These are phyloP conservation scores for Poeciliopsis prolifica DNA, from an alignment of 2,113 vertebrate species.

Conservation along the genomic window DNA sequence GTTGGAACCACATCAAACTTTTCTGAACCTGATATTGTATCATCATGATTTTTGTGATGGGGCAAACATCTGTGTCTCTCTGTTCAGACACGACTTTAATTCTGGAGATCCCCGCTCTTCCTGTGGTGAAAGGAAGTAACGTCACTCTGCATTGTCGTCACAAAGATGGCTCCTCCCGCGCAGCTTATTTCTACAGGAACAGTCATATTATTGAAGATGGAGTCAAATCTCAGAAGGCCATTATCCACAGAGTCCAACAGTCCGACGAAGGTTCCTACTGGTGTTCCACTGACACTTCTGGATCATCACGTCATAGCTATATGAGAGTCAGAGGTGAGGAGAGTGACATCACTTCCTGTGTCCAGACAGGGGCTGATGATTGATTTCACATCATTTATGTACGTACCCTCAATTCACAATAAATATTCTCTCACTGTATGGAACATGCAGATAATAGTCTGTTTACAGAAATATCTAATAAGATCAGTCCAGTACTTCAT, in stretches of 20 bases:
- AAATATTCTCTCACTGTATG: no score
- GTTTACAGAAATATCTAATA: no score
- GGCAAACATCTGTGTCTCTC: background rate
- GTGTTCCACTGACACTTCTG: slow-evolving; percentile 1
- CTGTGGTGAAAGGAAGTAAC: slow-evolving; percentile 15
- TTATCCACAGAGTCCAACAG: background rate
- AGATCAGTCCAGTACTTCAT: no score
- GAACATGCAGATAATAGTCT: no score
- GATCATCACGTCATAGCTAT: background rate
- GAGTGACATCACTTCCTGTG: background rate
- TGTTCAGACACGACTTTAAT: background rate
- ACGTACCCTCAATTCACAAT: no score
- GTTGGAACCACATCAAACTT: no score
- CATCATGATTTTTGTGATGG: background rate
- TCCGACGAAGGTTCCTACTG: slow-evolving; percentile 11
- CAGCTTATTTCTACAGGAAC: slow-evolving; percentile 1
- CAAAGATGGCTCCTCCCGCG: fast-evolving
- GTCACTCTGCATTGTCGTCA: slow-evolving; percentile 4
- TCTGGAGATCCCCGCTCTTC: slow-evolving; percentile 24
- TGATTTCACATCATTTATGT: no score
- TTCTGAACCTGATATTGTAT: no score
- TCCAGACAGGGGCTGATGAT: background rate
- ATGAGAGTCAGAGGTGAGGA: slow-evolving; percentile 29
- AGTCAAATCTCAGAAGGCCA: fast-evolving
- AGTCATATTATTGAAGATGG: fast-evolving